Evolutionary conservation across 1,140 invertebrate species (phyloP), one percentile per base, ranked within the genome.

Genomic region (Cardiocondyla obscurior): DNA sequence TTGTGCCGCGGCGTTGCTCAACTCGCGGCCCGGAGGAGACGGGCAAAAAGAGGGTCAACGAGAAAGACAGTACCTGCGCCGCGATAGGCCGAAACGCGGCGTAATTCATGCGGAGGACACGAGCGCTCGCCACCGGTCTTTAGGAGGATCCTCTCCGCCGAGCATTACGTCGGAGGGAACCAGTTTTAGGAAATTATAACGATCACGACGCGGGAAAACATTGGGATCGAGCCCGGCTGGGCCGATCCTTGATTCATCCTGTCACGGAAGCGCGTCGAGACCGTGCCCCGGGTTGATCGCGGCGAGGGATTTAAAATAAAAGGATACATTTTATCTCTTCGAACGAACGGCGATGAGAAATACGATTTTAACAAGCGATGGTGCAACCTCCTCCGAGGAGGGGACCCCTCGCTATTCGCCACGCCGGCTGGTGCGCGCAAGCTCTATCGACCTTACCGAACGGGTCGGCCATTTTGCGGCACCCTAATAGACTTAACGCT

Each of bases 401-500:
- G n/a, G n/a, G n/a, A n/a, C n/a, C n/a, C 36, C 2, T 39, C n/a
- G 22, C 22, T 49, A n/a, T 58, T 57, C 36, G 19, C 1, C 46
- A 64, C 6, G 22, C 12, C 39, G 33, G 28, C 25, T 4, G 44
- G 12, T 39, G 36, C 28, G 46, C 53, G 42, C 51, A 76, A 65
- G 28, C 28, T 67, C 49, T 55, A 84, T 86, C 81, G 81, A 84
- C 60, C 36, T 81, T 67, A 44, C 51, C 87, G 84, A 88, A 76
- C 89, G 79, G 39, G 62, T 76, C 90, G 84, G 85, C 90, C 91
- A 90, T 90, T 90, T 90, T 89, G 87, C 83, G 74, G 84, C 83
- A 25, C 8, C 74, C 65, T 92, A 92, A 93, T 93, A 92, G 88
- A 90, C 85, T 91, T 91, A 85, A 64, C 53, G 91, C 89, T 91